Base-by-base conservation (phyloP, 2,797 vertebrate species). In the Chloroceryle inda region DNA sequence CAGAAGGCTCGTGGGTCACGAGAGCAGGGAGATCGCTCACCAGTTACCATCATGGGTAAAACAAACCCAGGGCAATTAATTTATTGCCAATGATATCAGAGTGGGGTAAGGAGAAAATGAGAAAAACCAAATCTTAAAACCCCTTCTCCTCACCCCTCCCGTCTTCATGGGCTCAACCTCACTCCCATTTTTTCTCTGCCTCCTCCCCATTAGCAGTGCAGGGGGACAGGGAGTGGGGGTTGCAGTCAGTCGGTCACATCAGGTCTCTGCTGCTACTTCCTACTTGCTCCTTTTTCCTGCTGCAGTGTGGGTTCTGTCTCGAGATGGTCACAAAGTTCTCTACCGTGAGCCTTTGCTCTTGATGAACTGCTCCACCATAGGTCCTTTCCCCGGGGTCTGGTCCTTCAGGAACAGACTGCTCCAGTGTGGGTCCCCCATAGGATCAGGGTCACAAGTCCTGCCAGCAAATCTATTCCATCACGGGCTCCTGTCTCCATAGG, bases 1-100 rank as follows among this genome's bases (percentile, higher is more conserved):
- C 2, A 2, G 40, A 62, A 62, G 33, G 5, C 20, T 55, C 0
- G 0, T 58, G 42, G 26, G 6, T 72, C 2, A 26, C 56, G 18
- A 35, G 16, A 29, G 21, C 24, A 40, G 33, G 38, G 56, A 29
- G 33, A 29, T 68, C 45, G 20, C 44, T 67, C 6, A 5, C n/a
- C 24, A 15, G 3, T 37, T 68, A 26, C 64, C 24, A 27, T 50
- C 66, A 29, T 2, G 1, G 45, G 33, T 47, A 68, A 29, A 68
- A 37, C 50, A 71, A 35, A 26, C 35, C 72, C 1, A 0, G 11
- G 33, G 24, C 35, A 63, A 49, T 71, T 18, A 31, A 17, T 71
- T 55, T 63, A 26, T 52, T 76, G 7, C 24, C 16, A 24, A 21
- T 40, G 27, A 53, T 53, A 45, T 45, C 44, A 37, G 44, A 23